Base-by-base conservation (phyloP, 2,888 invertebrate species). In the Philonicus albiceps region DNA sequence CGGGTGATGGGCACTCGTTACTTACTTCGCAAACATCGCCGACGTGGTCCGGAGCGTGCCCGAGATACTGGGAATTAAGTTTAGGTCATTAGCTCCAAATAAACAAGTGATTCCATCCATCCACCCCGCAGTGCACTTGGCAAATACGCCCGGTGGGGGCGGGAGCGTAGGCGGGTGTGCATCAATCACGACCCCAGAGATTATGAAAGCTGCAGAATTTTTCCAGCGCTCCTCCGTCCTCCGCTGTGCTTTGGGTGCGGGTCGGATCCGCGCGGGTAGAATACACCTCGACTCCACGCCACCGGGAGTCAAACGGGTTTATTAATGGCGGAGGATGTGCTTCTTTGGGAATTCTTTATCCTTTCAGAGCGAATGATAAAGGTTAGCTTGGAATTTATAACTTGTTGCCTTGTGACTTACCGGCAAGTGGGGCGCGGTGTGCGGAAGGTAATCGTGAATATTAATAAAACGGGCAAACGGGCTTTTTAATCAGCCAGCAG, bases 271-370 rank as follows among this genome's bases (percentile, higher is more conserved):
- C 76, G 40, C 40, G 34, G 19, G 19, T n/a, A 7, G 19, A 40
- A 22, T 27, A 37, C 40, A 76, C 76, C 76, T 40, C 76, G 22
- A 37, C 37, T 13, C 76, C 76, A 37, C 19, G n/a, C 76, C 22
- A 40, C 40, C 22, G 40, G 22, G 22, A 76, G 76, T 40, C 76
- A 76, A 40, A 31, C 19, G 34, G 76, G 76, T 40, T 76, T 76
- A 76, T 76, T 76, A 76, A 76, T 40, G 76, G 40, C n/a, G 16
- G 76, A 37, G 76, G 76, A 76, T 76, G 76, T 76, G 37, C 76
- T 76, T 40, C 76, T 22, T 76, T 76, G 76, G 76, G 76, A 76
- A 76, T 76, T 76, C 76, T 76, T 76, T 76, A 76, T 76, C 40
- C 76, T 40, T 76, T 37, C 22, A 37, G 76, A 31, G 13, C 40